These are phyloP conservation scores for Saturnia pavonia DNA, from an alignment of 2,888 invertebrate species.

Conservation along the genomic window DNA sequence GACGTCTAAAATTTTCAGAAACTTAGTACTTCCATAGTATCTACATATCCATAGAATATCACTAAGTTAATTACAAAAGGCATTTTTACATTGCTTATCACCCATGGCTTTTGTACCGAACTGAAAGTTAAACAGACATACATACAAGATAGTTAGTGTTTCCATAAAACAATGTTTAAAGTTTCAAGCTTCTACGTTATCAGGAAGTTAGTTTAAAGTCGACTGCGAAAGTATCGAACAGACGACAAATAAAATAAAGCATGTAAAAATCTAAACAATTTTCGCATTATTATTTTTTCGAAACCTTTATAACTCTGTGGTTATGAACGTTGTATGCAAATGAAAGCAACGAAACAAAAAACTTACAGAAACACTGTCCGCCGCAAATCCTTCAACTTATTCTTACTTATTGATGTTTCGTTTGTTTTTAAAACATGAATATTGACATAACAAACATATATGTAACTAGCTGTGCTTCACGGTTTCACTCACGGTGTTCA, in stretches of 20 bases:
- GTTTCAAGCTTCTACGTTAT: too few relatives aligned
- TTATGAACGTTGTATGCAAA: constrained; percentile 65
- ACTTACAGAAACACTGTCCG: constrained; percentile 52
- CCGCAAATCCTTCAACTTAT: constrained; percentile 66
- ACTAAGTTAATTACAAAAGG: too few relatives aligned
- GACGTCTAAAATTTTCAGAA: too few relatives aligned
- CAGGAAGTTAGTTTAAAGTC: too few relatives aligned
- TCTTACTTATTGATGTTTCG: constrained; percentile 49
- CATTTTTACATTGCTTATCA: too few relatives aligned
- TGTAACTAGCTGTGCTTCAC: background rate
- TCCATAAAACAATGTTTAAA: too few relatives aligned
- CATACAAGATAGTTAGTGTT: too few relatives aligned
- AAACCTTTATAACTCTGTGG: constrained; percentile 29
- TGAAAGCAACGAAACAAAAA: constrained; percentile 53
- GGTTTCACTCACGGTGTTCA: too few relatives aligned
- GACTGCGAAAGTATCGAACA: background rate
- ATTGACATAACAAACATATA: background rate
- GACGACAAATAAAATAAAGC: background rate
- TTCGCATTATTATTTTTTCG: background rate
- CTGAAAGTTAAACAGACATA: too few relatives aligned
- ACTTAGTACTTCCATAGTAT: too few relatives aligned
- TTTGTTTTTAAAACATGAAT: constrained; percentile 12
- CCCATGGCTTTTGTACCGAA: too few relatives aligned
- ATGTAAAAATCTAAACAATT: background rate
- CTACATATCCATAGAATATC: too few relatives aligned